Percentiles rank a stretch among this genome's conserved stretches.
These are phyloP conservation scores for Uropetala carovei DNA, from an alignment of 2,888 invertebrate species.

Conservation along the genomic window DNA sequence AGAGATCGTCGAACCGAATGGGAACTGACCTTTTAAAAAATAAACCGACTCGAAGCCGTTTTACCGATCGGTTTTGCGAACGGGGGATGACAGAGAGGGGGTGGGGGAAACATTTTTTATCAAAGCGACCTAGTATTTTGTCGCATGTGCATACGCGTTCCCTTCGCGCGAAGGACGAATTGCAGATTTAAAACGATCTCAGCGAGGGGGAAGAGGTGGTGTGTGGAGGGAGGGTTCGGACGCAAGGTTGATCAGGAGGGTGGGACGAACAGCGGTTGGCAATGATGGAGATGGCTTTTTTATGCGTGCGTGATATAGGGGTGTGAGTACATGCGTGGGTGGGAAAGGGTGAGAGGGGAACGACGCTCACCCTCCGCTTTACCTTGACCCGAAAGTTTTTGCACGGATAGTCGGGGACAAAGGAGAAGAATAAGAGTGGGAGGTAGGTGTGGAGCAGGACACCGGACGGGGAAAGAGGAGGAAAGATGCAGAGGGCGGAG, in stretches of 20 bases:
- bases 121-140: background rate
- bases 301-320: background rate
- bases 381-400: conserved; percentile 49
- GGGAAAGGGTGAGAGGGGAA: background rate
- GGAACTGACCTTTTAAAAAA: background rate
- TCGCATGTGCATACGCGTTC: background rate
- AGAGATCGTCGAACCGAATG: background rate
- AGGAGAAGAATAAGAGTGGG: background rate
- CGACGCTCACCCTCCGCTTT: conserved; percentile 18
- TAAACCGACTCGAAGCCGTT: background rate
- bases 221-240: background rate
- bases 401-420: conserved; percentile 2
- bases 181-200: background rate
- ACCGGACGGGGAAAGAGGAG: background rate
- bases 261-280: background rate
- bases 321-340: background rate
- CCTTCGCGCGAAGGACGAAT: background rate
- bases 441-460: background rate
- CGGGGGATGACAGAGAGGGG: background rate
- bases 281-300: background rate
- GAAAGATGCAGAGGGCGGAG: background rate
- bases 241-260: background rate
- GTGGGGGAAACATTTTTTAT: too few species aligned
- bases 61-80: background rate
- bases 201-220: background rate